phyloP scores from a whole-genome alignment of 1,140 invertebrate species.

The Heliconius hermathena region DNA sequence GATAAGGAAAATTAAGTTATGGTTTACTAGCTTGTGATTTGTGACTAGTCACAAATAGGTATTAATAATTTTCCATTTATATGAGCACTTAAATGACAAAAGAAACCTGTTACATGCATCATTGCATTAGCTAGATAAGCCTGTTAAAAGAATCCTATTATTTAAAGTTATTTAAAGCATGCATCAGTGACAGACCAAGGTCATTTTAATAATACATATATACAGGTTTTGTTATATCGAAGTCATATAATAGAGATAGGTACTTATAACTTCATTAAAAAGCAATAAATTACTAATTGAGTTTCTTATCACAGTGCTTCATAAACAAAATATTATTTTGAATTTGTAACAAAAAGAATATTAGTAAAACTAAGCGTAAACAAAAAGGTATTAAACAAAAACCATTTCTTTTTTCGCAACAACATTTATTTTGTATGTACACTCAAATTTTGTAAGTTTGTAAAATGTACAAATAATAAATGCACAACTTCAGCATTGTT shows the following conservation, averaged over 20 bases:
- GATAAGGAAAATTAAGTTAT: not conserved
- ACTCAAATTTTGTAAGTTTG: constrained; percentile 70
- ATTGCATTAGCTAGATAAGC: constrained; percentile 31
- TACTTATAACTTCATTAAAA: not conserved
- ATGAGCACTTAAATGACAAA: constrained; percentile 8
- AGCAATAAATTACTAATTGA: not conserved
- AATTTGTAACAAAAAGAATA: not conserved
- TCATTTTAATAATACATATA: constrained; percentile 21
- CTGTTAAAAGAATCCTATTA: constrained; percentile 37
- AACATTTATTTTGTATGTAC: constrained; percentile 81
- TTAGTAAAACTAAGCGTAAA: not conserved
- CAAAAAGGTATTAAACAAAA: constrained; percentile 43
- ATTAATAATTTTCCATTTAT: constrained; percentile 10
- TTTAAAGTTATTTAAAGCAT: constrained; percentile 35
- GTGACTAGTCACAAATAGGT: not conserved
- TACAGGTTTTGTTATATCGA: constrained; percentile 21
- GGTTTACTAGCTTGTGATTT: not conserved
- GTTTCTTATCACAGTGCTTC: not conserved
- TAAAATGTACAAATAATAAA: constrained; percentile 80
- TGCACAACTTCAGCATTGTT: constrained; percentile 81
- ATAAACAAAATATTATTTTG: constrained; percentile 16
- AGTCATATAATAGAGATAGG: not conserved
- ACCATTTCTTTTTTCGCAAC: constrained; percentile 56
- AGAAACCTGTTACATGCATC: constrained; percentile 30
- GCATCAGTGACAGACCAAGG: constrained; percentile 20